Evolutionary conservation across 2,113 vertebrate genomes (phyloP).

Genomic region (Grus americana): DNA sequence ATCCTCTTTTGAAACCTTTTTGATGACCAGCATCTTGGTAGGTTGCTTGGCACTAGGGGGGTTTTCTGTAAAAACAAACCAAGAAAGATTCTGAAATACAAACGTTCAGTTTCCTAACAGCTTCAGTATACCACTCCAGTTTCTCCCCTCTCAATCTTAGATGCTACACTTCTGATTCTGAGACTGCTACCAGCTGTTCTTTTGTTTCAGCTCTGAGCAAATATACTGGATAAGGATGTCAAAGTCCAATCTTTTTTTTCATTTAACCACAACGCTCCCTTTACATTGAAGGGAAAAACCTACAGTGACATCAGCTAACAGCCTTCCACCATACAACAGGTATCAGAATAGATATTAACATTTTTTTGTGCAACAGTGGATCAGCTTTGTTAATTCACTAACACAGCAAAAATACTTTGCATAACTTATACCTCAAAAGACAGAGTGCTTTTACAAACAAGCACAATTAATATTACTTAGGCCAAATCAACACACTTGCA

Average conservation of each 20-base stretch:
- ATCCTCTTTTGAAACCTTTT: slow-evolving; percentile 99
- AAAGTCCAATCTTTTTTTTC: not conserved
- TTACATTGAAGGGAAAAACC: not conserved
- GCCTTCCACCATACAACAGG: not conserved
- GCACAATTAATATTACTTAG: not conserved
- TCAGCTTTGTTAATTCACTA: not conserved
- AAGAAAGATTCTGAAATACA: not conserved
- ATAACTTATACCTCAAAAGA: not conserved
- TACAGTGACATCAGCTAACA: not conserved
- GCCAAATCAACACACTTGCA: not conserved
- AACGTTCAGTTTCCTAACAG: not conserved
- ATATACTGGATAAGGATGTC: not conserved
- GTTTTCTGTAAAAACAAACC: slow-evolving; percentile 83
- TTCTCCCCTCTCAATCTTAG: not conserved
- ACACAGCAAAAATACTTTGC: not conserved
- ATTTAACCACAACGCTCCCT: not conserved
- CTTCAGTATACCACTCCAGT: not conserved
- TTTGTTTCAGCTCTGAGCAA: not conserved
- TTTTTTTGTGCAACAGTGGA: not conserved
- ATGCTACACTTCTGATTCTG: not conserved
- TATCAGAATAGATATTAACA: not conserved
- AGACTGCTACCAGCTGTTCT: not conserved
- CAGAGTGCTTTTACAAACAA: not conserved
- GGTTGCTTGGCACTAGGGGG: slow-evolving; percentile 98
- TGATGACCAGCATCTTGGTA: slow-evolving; percentile 99